phyloP scores from a whole-genome alignment of 2,888 invertebrate species.

The Agrochola lychnidis region DNA sequence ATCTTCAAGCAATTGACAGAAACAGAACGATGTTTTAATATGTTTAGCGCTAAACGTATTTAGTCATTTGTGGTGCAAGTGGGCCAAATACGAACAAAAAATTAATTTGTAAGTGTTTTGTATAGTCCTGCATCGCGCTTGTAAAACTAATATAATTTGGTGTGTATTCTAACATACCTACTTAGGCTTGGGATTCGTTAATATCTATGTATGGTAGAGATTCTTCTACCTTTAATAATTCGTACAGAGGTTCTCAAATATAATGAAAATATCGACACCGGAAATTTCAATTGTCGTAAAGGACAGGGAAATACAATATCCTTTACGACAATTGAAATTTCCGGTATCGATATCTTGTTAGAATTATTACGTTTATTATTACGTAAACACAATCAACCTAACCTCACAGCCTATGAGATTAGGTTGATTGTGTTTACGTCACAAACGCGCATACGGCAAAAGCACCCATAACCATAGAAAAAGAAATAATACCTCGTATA shows the following conservation, averaged over 20 bases:
- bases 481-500: neutral
- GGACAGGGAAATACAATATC: too few relatives aligned
- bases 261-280: neutral
- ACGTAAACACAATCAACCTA: too few relatives aligned
- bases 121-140: conserved; percentile 36
- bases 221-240: neutral
- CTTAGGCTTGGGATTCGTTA: neutral
- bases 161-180: neutral
- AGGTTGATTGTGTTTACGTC: neutral
- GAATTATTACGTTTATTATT: too few relatives aligned
- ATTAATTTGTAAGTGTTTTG: neutral
- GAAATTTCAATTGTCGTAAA: too few relatives aligned
- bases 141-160: conserved; percentile 2
- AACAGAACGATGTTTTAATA: neutral
- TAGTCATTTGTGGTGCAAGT: neutral
- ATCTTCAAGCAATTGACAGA: too few relatives aligned
- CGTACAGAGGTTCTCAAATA: neutral
- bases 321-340: too few relatives aligned
- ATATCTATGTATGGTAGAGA: neutral
- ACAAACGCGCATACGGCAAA: neutral
- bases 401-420: too few relatives aligned
- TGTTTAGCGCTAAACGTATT: neutral
- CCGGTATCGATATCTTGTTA: too few relatives aligned
- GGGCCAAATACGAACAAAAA: neutral
- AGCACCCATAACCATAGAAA: conserved; percentile 8